Evolutionary conservation across 2,113 vertebrate species (phyloP).

Genomic region (Acanthochromis polyacanthus): DNA sequence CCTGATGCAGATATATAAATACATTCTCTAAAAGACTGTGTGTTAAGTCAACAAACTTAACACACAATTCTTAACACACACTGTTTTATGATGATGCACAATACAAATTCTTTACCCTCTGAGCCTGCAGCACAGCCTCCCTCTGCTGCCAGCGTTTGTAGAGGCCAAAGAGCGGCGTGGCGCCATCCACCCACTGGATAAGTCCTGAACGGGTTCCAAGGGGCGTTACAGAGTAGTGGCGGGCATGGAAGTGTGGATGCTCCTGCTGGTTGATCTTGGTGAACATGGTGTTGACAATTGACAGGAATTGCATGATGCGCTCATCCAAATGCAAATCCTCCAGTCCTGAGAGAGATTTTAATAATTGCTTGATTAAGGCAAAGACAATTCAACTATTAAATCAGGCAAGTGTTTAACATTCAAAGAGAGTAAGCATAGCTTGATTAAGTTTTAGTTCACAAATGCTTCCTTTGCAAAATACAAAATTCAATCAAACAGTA

Average conservation of each 20-base stretch:
- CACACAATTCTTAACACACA: too few species aligned
- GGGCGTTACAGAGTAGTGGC: constrained; percentile 98
- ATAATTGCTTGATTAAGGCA: not conserved
- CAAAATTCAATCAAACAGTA: too few species aligned
- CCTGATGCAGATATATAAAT: too few species aligned
- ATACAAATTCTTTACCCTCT: constrained; percentile 86
- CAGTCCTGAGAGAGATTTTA: constrained; percentile 83
- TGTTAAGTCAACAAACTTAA: too few species aligned
- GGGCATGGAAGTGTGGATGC: constrained; percentile 92
- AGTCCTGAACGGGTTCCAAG: constrained; percentile 96
- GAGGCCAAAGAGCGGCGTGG: constrained; percentile 96
- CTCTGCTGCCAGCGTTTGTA: constrained; percentile 99
- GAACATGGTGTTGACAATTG: constrained; percentile 99
- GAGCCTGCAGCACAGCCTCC: constrained; percentile 92
- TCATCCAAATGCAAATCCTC: constrained; percentile 98
- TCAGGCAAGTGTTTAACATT: too few species aligned
- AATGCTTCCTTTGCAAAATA: too few species aligned
- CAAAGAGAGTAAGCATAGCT: too few species aligned
- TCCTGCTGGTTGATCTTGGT: constrained; percentile 97
- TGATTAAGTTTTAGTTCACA: too few species aligned
- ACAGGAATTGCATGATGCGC: constrained; percentile 99
- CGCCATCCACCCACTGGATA: constrained; percentile 99
- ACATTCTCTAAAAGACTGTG: too few species aligned
- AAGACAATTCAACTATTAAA: not conserved
- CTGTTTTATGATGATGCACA: not conserved